Base-by-base conservation (phyloP, 2,797 vertebrate genomes). In the Channallabes apus region DNA sequence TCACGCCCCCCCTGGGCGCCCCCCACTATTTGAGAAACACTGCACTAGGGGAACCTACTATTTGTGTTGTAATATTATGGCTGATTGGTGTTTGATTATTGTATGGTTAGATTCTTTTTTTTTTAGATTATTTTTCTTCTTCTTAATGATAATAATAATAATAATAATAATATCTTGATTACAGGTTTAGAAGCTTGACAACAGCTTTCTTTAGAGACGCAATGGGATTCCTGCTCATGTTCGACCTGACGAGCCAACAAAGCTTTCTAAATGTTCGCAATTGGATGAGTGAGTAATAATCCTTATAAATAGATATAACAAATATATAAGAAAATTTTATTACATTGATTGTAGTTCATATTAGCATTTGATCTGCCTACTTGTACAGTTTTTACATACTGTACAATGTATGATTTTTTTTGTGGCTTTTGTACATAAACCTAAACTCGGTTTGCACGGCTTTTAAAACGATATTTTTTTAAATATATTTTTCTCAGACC, bases 151-250 rank as follows among this genome's bases (percentile, higher is more conserved):
- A 27, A 38, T 38, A 38, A 17, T 20, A n/a, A 80, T 32, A 68
- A 20, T 64, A 27, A 24, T 17, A 18, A 20, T 24, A 32, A 84
- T 24, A 14, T 54, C 24, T 7, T 71, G 22, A 18, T 65, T 3
- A 6, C 69, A 87, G 87, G 85, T 89, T 99, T 90, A 95, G 98
- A 89, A 99, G 98, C 85, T 96, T 98, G 88, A 99, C 97, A 0
- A 98, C 97, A 0, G 97, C 98, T 0, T 98, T 99, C 91, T 99
- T 99, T 95, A 94, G 98, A 91, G 97, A 99, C 5, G 97, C 97
- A 56, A 98, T 98, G 98, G 97, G 98, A 11, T 99, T 99, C 93
- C 92, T 98, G 87, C 92, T 99, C 82, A 97, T 98, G 97, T 99
- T 99, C 77, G 97, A 98, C 88, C 97, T 99, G 91, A 98, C 97